These are phyloP conservation scores for Scleropages formosus DNA, from an alignment of 2,797 vertebrate genomes.

Conservation along the genomic window DNA sequence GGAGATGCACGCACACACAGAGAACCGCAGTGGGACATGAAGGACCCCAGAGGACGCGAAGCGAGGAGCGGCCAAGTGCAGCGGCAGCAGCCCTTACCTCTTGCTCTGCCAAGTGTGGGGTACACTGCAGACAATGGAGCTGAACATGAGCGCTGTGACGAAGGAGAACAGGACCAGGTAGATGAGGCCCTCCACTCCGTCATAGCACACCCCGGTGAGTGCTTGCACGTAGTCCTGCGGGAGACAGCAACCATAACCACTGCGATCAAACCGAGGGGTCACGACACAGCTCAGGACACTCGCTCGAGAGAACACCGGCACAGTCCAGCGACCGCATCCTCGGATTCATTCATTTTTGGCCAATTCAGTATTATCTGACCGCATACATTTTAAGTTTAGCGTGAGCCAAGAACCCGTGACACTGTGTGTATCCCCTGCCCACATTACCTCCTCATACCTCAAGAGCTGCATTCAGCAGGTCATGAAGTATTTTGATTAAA, in stretches of 20 bases:
- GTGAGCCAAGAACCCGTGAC: too few relatives aligned
- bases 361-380: too few relatives aligned
- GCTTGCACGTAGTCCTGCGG: slow-evolving; percentile 91
- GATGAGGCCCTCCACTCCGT: slow-evolving; percentile 94
- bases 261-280: too few relatives aligned
- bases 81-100: slow-evolving; percentile 60
- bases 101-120: slow-evolving; percentile 83
- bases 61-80: not conserved
- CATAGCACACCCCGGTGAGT: slow-evolving; percentile 91
- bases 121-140: slow-evolving; percentile 90
- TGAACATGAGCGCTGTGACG: slow-evolving; percentile 97
- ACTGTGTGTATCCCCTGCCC: not conserved
- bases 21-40: not conserved
- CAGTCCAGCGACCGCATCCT: too few relatives aligned
- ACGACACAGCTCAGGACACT: too few relatives aligned
- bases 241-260: not conserved
- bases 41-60: slow-evolving; percentile 7
- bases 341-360: too few relatives aligned
- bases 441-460: not conserved
- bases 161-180: slow-evolving; percentile 97
- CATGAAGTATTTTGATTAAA: too few relatives aligned
- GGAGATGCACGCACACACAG: slow-evolving; percentile 4
- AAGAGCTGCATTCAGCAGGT: too few relatives aligned
- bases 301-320: too few relatives aligned
- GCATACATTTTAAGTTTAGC: too few relatives aligned